Evolutionary conservation across 2,113 vertebrate species (phyloP).

Genomic region (Grus americana): DNA sequence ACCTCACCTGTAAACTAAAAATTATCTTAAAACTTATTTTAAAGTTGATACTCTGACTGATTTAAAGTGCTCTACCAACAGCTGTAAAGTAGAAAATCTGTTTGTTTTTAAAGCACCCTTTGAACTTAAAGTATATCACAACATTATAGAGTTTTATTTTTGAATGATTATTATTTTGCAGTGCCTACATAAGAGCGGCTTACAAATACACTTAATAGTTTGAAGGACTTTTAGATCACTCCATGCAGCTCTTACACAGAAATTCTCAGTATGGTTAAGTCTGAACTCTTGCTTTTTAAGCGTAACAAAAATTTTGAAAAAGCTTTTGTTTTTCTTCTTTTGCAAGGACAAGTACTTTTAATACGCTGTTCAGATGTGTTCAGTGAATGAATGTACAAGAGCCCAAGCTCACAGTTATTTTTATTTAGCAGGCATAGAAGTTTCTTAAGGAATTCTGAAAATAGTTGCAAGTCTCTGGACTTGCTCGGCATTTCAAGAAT

Average conservation of each 20-base stretch:
- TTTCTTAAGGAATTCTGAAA: conserved; percentile 15
- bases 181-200: not conserved
- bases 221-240: not conserved
- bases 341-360: not conserved
- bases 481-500: not conserved
- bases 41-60: not conserved
- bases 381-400: not conserved
- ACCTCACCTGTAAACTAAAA: not conserved
- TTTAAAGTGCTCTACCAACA: not conserved
- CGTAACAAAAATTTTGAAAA: not conserved
- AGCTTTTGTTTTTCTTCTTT: not conserved
- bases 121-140: not conserved
- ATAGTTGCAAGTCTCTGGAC: not conserved
- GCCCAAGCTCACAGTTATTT: not conserved
- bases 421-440: conserved; percentile 12
- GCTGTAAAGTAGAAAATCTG: not conserved
- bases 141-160: not conserved
- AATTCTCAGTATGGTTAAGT: not conserved
- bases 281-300: not conserved
- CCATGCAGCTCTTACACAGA: not conserved
- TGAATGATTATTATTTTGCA: not conserved
- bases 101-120: not conserved
- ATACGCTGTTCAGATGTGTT: not conserved
- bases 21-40: not conserved
- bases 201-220: not conserved